phyloP scores from a whole-genome alignment of 2,797 vertebrate genomes.

The Pipistrellus nathusii region DNA sequence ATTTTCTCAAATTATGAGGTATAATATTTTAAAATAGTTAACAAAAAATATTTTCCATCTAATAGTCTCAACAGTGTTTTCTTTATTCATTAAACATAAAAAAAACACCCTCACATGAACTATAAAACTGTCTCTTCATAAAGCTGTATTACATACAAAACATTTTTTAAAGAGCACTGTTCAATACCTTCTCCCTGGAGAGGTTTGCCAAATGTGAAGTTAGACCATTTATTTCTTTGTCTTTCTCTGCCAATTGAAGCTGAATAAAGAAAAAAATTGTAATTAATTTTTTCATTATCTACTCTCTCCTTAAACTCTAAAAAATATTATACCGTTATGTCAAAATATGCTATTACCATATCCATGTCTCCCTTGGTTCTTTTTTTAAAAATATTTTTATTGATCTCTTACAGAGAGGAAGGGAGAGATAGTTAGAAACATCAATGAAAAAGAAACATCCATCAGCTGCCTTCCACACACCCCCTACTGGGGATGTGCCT shows the following conservation, averaged over 20 bases:
- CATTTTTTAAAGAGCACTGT: not conserved
- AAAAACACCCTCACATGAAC: not conserved
- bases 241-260: constrained; percentile 96
- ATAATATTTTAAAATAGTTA: constrained; percentile 29
- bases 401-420: too few relatives aligned
- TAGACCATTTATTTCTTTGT: constrained; percentile 93
- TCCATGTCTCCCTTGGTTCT: not conserved
- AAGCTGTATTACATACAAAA: not conserved
- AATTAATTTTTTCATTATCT: constrained; percentile 47
- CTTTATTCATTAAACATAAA: not conserved
- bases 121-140: not conserved
- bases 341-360: not conserved
- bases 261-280: constrained; percentile 81
- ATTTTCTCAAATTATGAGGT: constrained; percentile 7
- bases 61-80: not conserved
- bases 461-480: too few relatives aligned
- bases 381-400: too few relatives aligned
- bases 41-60: not conserved
- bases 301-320: not conserved
- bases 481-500: too few relatives aligned
- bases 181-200: constrained; percentile 91
- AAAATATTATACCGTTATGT: not conserved
- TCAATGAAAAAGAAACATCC: too few relatives aligned
- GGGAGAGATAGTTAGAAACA: too few relatives aligned
- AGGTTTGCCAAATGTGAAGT: constrained; percentile 91